Evolutionary conservation across 2,888 invertebrate genomes (phyloP), one percentile per base, ranked within the genome.

Genomic region (Acrobasis suavella): DNA sequence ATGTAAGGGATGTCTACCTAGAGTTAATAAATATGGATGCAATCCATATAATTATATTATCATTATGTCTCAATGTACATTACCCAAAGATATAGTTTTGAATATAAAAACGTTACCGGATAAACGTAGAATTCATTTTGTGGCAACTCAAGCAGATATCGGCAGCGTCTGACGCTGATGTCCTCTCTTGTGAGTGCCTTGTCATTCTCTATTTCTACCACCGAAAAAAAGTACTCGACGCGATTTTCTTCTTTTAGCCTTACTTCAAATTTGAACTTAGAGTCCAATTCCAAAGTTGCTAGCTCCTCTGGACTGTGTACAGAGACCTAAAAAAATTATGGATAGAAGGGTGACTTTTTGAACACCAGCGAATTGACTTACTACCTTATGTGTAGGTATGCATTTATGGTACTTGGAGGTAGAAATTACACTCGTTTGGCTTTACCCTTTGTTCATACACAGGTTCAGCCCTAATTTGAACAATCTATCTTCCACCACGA

Each of bases 61-160:
- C n/a, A n/a, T n/a, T n/a, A n/a, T n/a, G n/a, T n/a, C n/a, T n/a
- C n/a, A n/a, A n/a, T n/a, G n/a, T n/a, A n/a, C n/a, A n/a, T n/a
- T n/a, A n/a, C n/a, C n/a, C n/a, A n/a, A n/a, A n/a, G n/a, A n/a
- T n/a, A n/a, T n/a, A n/a, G n/a, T n/a, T n/a, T n/a, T n/a, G 2
- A 42, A 58, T 12, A 16, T 50, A 39, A 14, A 16, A 1, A 60
- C 15, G 22, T 72, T 77, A 88, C 87, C 73, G 75, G 75, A 68
- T 87, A 89, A 2, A 70, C 80, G 72, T 87, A 76, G 38, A 83
- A 64, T 12, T 58, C 58, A 5, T 55, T 69, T 10, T 73, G 63
- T 7, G 83, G 85, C 22, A 92, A 82, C 81, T 95, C 95, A 52
- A 94, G 75, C 0, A 86, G 76, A 72, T 94, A 94, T 37, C 94